These are phyloP conservation scores for Diaperis boleti DNA, from an alignment of 2,888 invertebrate species.

Conservation along the genomic window DNA sequence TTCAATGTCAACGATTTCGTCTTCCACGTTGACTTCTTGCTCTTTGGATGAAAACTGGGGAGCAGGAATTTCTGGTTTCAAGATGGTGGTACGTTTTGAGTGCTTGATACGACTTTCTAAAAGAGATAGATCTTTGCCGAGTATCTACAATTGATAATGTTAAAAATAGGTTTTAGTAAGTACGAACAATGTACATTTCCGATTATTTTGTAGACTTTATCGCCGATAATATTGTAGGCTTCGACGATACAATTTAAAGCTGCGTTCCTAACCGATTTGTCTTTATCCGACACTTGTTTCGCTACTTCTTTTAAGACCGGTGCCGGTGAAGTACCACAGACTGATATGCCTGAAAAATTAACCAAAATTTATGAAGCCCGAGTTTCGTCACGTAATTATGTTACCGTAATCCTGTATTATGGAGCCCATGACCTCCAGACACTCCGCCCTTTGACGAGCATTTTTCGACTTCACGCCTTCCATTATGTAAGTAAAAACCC, in stretches of 20 bases:
- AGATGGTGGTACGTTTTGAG: slow-evolving; percentile 76
- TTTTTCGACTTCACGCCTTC: slow-evolving; percentile 98
- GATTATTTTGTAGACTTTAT: slow-evolving; percentile 90
- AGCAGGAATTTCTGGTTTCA: slow-evolving; percentile 42
- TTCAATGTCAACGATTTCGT: slow-evolving; percentile 50
- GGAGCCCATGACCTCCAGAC: slow-evolving; percentile 90
- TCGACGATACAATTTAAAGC: slow-evolving; percentile 94
- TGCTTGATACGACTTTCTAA: slow-evolving; percentile 97
- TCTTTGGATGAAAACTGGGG: slow-evolving; percentile 14
- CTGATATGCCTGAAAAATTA: slow-evolving; percentile 69
- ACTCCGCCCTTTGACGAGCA: slow-evolving; percentile 95
- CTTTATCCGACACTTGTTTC: slow-evolving; percentile 94
- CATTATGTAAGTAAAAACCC: slow-evolving; percentile 90
- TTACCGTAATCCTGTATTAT: slow-evolving; percentile 87
- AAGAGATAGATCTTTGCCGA: slow-evolving; percentile 94
- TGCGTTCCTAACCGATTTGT: slow-evolving; percentile 95
- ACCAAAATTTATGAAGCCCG: not conserved
- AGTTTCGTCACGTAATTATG: not conserved
- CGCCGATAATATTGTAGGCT: slow-evolving; percentile 91
- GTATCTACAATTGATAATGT: slow-evolving; percentile 72
- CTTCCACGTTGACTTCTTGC: slow-evolving; percentile 4
- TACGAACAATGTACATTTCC: slow-evolving; percentile 77
- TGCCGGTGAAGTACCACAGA: slow-evolving; percentile 84
- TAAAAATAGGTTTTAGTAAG: too few relatives aligned
- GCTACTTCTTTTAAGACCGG: slow-evolving; percentile 91